Percentiles rank a stretch among this genome's conserved stretches.
Evolutionary conservation across 2,797 vertebrate genomes (phyloP).

Genomic region (Coregonus suidteri): DNA sequence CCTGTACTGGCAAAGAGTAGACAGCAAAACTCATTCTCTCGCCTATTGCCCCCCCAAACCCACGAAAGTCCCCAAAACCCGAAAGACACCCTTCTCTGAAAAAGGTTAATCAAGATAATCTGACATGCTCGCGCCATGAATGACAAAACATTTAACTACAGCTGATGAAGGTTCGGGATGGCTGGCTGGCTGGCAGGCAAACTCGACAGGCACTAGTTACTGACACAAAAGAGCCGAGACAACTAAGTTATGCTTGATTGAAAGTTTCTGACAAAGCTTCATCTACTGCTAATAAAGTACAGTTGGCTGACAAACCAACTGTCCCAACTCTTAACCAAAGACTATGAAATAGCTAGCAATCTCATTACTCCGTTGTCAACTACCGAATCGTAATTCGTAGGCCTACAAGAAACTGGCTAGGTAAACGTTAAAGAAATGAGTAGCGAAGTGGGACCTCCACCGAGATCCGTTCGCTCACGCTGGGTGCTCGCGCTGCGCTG

Average conservation of each 20-base stretch:
- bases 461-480: not conserved
- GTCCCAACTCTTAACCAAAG: not conserved
- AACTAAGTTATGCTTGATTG: not conserved
- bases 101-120: not conserved
- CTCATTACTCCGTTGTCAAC: not conserved
- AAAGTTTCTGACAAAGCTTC: not conserved
- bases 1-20: not conserved
- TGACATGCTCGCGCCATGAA: not conserved
- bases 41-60: not conserved
- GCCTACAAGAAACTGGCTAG: not conserved
- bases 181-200: not conserved
- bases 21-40: not conserved
- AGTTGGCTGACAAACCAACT: not conserved
- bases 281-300: not conserved
- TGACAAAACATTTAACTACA: not conserved
- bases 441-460: not conserved
- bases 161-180: not conserved
- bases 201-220: not conserved
- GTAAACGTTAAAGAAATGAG: not conserved
- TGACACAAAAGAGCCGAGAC: not conserved
- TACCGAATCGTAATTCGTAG: not conserved
- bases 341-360: not conserved
- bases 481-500: not conserved
- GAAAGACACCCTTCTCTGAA: not conserved
- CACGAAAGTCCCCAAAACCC: not conserved